Evolutionary conservation across 2,113 vertebrate genomes (phyloP), one percentile per base, ranked within the genome.

Genomic region (Neofelis nebulosa): DNA sequence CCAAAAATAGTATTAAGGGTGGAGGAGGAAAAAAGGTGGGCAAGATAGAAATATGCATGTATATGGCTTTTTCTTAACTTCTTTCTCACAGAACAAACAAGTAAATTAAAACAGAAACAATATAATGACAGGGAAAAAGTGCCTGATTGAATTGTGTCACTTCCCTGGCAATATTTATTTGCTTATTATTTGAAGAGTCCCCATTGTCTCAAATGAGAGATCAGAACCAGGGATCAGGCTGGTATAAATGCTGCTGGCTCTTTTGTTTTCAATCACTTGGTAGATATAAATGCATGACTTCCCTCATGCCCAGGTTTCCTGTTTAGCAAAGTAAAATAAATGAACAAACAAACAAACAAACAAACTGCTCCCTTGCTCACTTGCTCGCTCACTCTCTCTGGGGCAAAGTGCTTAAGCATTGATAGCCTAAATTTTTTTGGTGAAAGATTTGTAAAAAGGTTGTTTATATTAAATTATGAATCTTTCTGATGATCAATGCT

Each of bases 61-160:
- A 16, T 68, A n/a, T 94, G 69, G 18, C 27, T 93, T 85, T 92
- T 94, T 92, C 66, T 38, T 96, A 55, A 93, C 8, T 74, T 65
- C 45, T 90, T 94, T 73, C 2, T 91, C 85, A 94, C 7, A 50
- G 55, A 93, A 69, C 65, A 97, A 92, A 92, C 36, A 96, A 91
- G 61, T 45, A 81, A 95, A 86, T 96, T 89, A 73, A 96, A 95
- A 92, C 27, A 74, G 90, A 96, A 98, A 95, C 36, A 96, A 95
- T 89, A 66, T 93, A 95, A 78, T 85, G 55, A 76, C 48, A 55
- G 66, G 48, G 86, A 95, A 91, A 66, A 93, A 45, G 89, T 95
- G 81, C 73, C 82, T 91, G 1, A 6, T 89, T 85, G 52, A 73
- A 69, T 79, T 96, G 68, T 94, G 87, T 94, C 61, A 66, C 48